Conservation (phyloP, 2,888 invertebrate genomes). For the Pelosia muscerda region DNA sequence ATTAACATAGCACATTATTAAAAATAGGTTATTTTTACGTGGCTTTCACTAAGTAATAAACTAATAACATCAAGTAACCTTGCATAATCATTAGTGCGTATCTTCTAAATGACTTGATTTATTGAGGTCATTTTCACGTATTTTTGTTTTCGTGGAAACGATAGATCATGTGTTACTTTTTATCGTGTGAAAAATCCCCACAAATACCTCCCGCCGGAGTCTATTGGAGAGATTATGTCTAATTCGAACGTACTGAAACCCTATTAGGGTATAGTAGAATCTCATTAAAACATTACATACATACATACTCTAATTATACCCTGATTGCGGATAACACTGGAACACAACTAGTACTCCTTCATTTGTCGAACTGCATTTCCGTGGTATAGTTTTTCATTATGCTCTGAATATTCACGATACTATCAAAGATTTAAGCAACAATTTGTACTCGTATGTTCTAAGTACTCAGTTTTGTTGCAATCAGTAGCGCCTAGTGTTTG, state of each 20-base stretch:
- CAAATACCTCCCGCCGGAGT: no score
- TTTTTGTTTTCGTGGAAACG: not conserved
- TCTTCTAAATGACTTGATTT: not conserved
- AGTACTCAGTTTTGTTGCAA: slow-evolving; percentile 27
- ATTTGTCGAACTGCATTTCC: slow-evolving; percentile 6
- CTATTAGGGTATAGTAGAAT: no score
- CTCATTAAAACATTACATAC: no score
- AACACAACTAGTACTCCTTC: not conserved
- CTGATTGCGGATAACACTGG: not conserved
- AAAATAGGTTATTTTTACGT: not conserved
- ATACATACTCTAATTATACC: no score
- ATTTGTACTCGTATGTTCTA: slow-evolving; percentile 14
- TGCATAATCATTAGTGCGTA: not conserved
- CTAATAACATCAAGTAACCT: not conserved
- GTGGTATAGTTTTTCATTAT: slow-evolving; percentile 1
- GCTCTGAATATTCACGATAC: slow-evolving; percentile 15
- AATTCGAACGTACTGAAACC: no score
- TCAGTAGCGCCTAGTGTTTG: slow-evolving; percentile 27
- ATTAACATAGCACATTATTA: not conserved
- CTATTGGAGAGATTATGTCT: no score
- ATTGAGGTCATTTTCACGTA: not conserved
- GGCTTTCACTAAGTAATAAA: not conserved
- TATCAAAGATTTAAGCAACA: slow-evolving; percentile 17
- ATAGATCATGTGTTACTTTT: no score
- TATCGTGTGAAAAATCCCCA: no score